Evolutionary conservation across 2,797 vertebrate genomes (phyloP), one percentile per base, ranked within the genome.

Genomic region (Ctenopoma multispine): DNA sequence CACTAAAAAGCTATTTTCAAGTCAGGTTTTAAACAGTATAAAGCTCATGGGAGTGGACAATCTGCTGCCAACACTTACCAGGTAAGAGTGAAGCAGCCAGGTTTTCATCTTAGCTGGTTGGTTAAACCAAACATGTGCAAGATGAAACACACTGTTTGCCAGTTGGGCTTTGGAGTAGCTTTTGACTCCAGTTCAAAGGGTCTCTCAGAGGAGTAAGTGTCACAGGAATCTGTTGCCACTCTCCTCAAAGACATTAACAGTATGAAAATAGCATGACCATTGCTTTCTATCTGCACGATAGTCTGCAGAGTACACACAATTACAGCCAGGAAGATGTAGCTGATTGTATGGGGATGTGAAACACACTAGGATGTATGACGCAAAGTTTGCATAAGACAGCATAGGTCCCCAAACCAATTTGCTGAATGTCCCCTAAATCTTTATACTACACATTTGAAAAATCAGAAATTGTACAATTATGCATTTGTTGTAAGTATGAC

Each of bases 101-200:
- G 54, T 48, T 62, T 74, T 62, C n/a, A 14, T 53, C 43, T 47
- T 20, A 14, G 34, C n/a, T 41, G 46, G n/a, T 8, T 43, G 23
- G 41, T 60, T n/a, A 31, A 12, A 20, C 12, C 10, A 21, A 41
- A 50, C 34, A 41, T n/a, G 31, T 17, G 48, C n/a, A 29, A 17
- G 23, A 53, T 24, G 54, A 62, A 66, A 18, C 36, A 21, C n/a
- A 10, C 9, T 43, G 21, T 43, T 7, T 58, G 38, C 21, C 23
- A 21, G 29, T 9, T 21, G 31, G 34, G 40, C 36, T 23, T 13
- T 38, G 24, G 31, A 56, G 20, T 11, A 13, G 0, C 10, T 47
- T 62, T 71, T 21, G 46, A 38, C 23, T 31, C 3, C 3, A 15
- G 17, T 27, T 72, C 15, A 59, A 40, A 57, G 50, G 12, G 29